Evolutionary conservation across 1,140 invertebrate genomes (phyloP).

Genomic region (Ips nitidus): DNA sequence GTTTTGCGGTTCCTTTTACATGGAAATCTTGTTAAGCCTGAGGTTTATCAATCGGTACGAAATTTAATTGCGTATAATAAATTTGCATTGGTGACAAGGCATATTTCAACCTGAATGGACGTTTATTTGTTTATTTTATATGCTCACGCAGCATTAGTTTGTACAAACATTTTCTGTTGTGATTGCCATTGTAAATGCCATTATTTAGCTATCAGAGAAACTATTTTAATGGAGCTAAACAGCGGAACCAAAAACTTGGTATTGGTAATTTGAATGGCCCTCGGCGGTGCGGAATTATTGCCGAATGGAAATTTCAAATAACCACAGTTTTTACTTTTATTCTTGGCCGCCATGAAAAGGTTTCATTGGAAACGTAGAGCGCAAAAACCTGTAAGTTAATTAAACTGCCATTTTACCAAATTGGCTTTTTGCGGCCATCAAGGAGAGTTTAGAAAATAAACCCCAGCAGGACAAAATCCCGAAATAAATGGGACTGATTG

Average conservation of each 20-base stretch:
- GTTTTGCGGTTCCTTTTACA: neutral
- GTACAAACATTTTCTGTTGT: too few relatives aligned
- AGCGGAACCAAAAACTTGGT: too few relatives aligned
- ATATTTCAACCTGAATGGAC: slow-evolving; percentile 4
- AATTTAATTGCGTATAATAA: neutral
- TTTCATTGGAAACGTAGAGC: neutral
- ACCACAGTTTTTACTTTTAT: too few relatives aligned
- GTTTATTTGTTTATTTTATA: slow-evolving; percentile 5
- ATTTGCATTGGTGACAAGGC: neutral
- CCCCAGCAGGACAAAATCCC: neutral
- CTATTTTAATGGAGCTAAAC: too few relatives aligned
- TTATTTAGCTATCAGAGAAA: too few relatives aligned
- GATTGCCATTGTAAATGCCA: too few relatives aligned
- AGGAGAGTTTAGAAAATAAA: slow-evolving; percentile 6
- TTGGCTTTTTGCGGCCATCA: slow-evolving; percentile 2
- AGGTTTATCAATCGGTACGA: neutral
- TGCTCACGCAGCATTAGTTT: slow-evolving; percentile 9
- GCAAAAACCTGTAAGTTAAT: slow-evolving; percentile 2
- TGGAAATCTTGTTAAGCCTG: neutral
- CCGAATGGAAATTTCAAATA: too few relatives aligned
- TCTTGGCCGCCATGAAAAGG: too few relatives aligned
- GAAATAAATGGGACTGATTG: slow-evolving; percentile 4
- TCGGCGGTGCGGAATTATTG: too few relatives aligned
- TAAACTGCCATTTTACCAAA: slow-evolving; percentile 4
- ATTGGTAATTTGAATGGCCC: too few relatives aligned